Conservation (phyloP, 2,113 vertebrate genomes). For the Eurystomus gularis region DNA sequence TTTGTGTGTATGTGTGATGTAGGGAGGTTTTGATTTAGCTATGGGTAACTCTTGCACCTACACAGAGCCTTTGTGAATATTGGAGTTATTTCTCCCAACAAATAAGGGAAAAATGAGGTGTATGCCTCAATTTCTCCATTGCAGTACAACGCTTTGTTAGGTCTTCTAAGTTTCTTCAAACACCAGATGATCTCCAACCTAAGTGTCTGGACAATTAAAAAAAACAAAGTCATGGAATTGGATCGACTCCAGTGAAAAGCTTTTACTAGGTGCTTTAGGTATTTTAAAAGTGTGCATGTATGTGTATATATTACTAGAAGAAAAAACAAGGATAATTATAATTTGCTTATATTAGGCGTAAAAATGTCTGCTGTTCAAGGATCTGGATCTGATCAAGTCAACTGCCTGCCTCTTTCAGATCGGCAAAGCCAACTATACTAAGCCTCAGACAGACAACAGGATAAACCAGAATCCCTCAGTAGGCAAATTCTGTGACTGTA, state of each 20-base stretch:
- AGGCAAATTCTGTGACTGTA: constrained; percentile 30
- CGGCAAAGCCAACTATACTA: neutral
- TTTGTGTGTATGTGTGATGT: neutral
- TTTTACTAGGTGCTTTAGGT: neutral
- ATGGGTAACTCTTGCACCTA: neutral
- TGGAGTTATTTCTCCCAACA: neutral
- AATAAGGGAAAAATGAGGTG: neutral
- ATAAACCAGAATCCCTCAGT: neutral
- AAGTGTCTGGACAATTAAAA: neutral
- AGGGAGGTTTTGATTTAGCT: neutral
- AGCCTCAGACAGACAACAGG: no score
- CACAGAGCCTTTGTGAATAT: neutral
- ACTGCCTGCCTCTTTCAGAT: neutral
- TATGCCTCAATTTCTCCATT: neutral
- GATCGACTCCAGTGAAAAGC: neutral
- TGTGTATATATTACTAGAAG: neutral
- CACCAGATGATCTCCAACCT: neutral
- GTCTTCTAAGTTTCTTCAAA: neutral
- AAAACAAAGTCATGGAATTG: neutral
- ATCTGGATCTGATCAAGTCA: neutral
- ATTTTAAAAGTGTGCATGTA: neutral
- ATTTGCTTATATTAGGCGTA: neutral
- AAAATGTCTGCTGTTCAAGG: neutral
- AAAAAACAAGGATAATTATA: neutral
- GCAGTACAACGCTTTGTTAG: neutral